Percentiles rank a stretch among this genome's conserved stretches.
These are phyloP conservation scores for Platynereis dumerilii DNA, from an alignment of 2,888 invertebrate genomes.

Conservation along the genomic window DNA sequence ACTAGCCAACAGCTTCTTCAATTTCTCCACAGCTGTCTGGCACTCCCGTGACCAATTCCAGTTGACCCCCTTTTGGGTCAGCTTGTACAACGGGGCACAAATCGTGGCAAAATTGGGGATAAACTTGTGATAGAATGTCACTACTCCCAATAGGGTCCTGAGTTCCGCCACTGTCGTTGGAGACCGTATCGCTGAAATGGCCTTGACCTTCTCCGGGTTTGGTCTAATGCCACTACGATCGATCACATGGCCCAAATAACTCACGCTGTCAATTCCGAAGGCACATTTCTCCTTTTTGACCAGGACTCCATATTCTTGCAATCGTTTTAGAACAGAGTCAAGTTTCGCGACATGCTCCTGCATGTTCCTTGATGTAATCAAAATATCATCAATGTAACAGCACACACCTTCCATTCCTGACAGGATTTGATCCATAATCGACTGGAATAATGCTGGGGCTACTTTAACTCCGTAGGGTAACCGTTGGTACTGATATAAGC, in stretches of 20 bases:
- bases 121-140: background rate
- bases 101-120: background rate
- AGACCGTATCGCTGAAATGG: background rate
- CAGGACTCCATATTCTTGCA: background rate
- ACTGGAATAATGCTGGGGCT: background rate
- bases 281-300: background rate
- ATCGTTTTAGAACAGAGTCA: background rate
- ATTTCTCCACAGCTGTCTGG: background rate
- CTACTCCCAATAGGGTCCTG: background rate
- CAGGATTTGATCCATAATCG: constrained; percentile 3
- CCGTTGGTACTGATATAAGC: background rate
- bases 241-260: constrained; percentile 7
- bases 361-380: background rate
- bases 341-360: background rate
- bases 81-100: background rate
- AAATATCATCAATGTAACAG: background rate
- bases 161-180: background rate
- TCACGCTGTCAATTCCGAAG: background rate
- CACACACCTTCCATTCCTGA: background rate
- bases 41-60: background rate
- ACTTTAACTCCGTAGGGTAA: constrained; percentile 1
- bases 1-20: constrained; percentile 34
- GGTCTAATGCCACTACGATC: background rate
- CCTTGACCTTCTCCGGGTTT: background rate
- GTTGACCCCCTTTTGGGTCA: background rate